Percentiles rank a stretch among this genome's conserved stretches.
These are phyloP conservation scores for Hypercompe scribonia DNA, from an alignment of 2,888 invertebrate genomes.

Conservation along the genomic window DNA sequence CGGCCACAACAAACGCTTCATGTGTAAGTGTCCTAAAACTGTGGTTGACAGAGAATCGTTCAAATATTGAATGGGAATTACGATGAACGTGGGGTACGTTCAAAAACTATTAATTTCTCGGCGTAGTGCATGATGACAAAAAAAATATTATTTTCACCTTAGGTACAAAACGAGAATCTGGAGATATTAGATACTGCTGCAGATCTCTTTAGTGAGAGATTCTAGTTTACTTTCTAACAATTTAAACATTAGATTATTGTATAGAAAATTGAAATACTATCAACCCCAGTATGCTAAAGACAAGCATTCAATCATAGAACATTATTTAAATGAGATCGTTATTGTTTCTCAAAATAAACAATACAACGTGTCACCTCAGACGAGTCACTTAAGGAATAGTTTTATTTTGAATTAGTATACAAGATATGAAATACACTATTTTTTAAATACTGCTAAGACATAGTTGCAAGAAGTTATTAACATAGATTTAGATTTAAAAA, in stretches of 20 bases:
- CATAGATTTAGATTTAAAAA: background rate
- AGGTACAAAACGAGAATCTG: background rate
- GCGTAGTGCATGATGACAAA: slow-evolving; percentile 43
- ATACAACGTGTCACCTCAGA: background rate
- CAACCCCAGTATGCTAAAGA: background rate
- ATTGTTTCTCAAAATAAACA: background rate
- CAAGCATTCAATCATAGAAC: background rate
- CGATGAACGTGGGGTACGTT: slow-evolving; percentile 58
- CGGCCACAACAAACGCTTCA: background rate
- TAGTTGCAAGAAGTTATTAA: background rate
- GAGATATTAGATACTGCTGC: no score
- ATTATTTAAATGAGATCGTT: background rate
- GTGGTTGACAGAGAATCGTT: slow-evolving; percentile 64
- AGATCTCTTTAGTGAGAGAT: no score
- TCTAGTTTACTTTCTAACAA: background rate
- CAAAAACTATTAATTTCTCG: slow-evolving; percentile 50
- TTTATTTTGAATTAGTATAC: background rate
- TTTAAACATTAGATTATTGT: background rate
- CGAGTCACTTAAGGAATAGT: background rate
- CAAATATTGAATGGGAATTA: slow-evolving; percentile 73
- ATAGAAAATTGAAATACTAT: background rate
- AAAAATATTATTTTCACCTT: background rate
- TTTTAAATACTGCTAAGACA: background rate
- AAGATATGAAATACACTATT: background rate
- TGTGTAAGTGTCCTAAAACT: slow-evolving; percentile 1